Conservation (phyloP, 1,140 invertebrate genomes). For the Sycophaga agraensis region DNA sequence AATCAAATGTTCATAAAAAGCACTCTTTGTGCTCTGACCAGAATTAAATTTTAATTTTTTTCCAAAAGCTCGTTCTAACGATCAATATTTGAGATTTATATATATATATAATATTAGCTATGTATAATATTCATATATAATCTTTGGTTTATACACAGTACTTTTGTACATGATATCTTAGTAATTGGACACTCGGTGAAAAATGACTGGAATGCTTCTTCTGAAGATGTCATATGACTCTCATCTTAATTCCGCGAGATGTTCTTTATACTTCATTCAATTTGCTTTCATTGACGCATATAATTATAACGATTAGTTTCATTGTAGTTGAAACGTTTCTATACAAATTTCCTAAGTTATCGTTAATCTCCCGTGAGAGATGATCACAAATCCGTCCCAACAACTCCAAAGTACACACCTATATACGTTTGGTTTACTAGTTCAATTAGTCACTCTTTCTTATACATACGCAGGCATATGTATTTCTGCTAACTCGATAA, state of each 20-base stretch:
- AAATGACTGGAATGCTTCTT: constrained; percentile 14
- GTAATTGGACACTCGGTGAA: constrained; percentile 13
- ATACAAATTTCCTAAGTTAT: constrained; percentile 30
- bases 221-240: neutral
- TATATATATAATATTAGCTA: constrained; percentile 16
- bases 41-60: too few species aligned
- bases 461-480: too few species aligned
- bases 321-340: constrained; percentile 13
- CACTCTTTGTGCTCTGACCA: neutral
- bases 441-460: too few species aligned
- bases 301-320: neutral
- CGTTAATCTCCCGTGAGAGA: constrained; percentile 13
- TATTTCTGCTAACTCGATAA: too few species aligned
- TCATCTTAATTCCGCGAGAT: too few species aligned
- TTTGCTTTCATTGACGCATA: neutral
- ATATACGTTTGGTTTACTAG: neutral
- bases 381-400: constrained; percentile 27
- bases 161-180: constrained; percentile 29
- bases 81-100: too few species aligned
- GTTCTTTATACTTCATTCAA: too few species aligned
- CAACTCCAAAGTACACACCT: constrained; percentile 22
- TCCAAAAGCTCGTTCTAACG: constrained; percentile 4
- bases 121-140: constrained; percentile 24
- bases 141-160: constrained; percentile 26
- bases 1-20: neutral